Conservation (phyloP, 2,113 vertebrate species). For the Genyomyrus donnyi region DNA sequence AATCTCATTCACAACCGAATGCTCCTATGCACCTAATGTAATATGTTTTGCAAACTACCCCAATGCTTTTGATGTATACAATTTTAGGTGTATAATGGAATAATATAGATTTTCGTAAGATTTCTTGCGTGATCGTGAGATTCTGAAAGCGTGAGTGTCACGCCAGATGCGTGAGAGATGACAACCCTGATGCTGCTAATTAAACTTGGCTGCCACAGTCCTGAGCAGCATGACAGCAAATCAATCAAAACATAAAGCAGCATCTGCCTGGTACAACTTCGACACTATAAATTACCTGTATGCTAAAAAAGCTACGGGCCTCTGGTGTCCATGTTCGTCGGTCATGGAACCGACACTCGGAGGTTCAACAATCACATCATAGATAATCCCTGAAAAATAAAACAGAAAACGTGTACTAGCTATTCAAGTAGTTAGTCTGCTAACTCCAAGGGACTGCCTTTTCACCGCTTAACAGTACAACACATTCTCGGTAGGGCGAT, state of each 20-base stretch:
- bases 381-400: constrained; percentile 79
- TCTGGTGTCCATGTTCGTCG: constrained; percentile 93
- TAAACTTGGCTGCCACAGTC: background rate
- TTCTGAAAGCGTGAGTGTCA: background rate
- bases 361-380: constrained; percentile 97
- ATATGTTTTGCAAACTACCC: background rate
- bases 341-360: constrained; percentile 98
- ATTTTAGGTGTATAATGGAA: background rate
- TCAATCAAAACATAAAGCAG: background rate
- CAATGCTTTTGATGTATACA: background rate
- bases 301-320: constrained; percentile 91
- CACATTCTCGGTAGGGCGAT: background rate
- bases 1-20: background rate
- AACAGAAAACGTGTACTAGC: background rate
- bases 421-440: background rate
- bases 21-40: background rate
- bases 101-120: background rate
- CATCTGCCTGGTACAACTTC: background rate
- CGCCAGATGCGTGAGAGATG: background rate
- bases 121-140: background rate
- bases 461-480: background rate
- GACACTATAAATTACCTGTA: constrained; percentile 69
- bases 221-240: background rate
- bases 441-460: background rate
- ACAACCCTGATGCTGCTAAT: background rate